Evolutionary conservation across 2,797 vertebrate species (phyloP).

Genomic region (Hyperoplus immaculatus): DNA sequence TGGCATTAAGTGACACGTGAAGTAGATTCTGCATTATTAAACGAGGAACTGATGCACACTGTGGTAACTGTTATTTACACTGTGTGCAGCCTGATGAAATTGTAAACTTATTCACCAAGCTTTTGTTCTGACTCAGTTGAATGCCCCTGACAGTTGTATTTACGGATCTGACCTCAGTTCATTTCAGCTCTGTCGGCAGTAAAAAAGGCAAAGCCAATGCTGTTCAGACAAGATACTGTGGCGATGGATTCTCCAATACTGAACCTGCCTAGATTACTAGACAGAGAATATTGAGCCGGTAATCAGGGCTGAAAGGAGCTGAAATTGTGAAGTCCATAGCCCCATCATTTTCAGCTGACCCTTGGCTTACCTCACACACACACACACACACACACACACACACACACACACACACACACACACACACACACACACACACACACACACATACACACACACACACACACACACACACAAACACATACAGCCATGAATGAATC

Average conservation of each 20-base stretch:
- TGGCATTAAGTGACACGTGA: too few species aligned
- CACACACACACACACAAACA: background rate
- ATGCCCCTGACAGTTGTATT: constrained; percentile 5
- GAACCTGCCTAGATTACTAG: constrained; percentile 43
- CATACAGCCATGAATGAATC: background rate
- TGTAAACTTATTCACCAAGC: background rate
- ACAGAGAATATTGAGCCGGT: constrained; percentile 42
- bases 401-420: background rate
- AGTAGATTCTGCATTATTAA: too few species aligned
- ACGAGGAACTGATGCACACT: too few species aligned
- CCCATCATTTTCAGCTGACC: constrained; percentile 65
- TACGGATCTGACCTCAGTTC: constrained; percentile 19
- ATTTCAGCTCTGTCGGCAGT: constrained; percentile 11
- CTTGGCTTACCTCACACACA: constrained; percentile 55
- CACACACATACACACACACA: background rate
- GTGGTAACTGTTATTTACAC: too few species aligned
- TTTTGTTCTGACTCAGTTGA: constrained; percentile 18
- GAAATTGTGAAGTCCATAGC: constrained; percentile 37
- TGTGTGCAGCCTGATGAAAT: background rate
- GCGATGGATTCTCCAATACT: constrained; percentile 38
- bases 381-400: constrained; percentile 17
- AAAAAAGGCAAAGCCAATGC: constrained; percentile 10
- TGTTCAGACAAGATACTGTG: constrained; percentile 39
- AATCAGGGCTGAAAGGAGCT: constrained; percentile 48
- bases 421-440: constrained; percentile 6